A percentile compares a stretch with the other conserved stretches of the same genome.
Evolutionary conservation across 2,888 invertebrate species (phyloP).

Genomic region (Tromatobia lineatoria): DNA sequence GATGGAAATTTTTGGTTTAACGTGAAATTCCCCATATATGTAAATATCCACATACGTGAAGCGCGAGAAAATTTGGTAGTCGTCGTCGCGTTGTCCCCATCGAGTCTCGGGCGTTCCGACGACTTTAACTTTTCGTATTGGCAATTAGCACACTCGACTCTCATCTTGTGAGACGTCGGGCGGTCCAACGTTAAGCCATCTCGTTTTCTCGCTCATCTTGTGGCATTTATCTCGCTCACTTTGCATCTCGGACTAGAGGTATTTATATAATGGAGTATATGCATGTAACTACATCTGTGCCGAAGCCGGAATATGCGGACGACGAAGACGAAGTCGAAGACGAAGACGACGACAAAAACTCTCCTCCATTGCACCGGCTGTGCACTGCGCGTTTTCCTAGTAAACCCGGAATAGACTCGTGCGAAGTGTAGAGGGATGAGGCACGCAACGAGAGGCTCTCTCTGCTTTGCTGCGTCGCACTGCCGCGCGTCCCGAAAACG

Average conservation of each 20-base stretch:
- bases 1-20: too few relatives aligned
- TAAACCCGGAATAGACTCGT: constrained; percentile 81
- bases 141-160: constrained; percentile 71
- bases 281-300: constrained; percentile 60
- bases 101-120: constrained; percentile 43
- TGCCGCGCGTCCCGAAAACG: constrained; percentile 8
- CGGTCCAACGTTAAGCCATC: not conserved
- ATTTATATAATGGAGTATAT: constrained; percentile 48
- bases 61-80: constrained; percentile 44
- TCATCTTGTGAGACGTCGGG: not conserved
- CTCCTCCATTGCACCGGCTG: constrained; percentile 45
- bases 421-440: constrained; percentile 30
- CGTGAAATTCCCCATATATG: not conserved
- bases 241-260: constrained; percentile 20
- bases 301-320: constrained; percentile 59
- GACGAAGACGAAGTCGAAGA: constrained; percentile 50
- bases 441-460: constrained; percentile 10
- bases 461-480: not conserved
- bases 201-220: constrained; percentile 6
- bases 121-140: constrained; percentile 72
- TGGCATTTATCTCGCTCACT: constrained; percentile 15
- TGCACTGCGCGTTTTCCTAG: constrained; percentile 75
- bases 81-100: constrained; percentile 27
- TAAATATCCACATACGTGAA: not conserved
- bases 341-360: not conserved